Evolutionary conservation across 2,113 vertebrate species (phyloP), one percentile per base, ranked within the genome.

Genomic region (Diphyllodes magnificus): DNA sequence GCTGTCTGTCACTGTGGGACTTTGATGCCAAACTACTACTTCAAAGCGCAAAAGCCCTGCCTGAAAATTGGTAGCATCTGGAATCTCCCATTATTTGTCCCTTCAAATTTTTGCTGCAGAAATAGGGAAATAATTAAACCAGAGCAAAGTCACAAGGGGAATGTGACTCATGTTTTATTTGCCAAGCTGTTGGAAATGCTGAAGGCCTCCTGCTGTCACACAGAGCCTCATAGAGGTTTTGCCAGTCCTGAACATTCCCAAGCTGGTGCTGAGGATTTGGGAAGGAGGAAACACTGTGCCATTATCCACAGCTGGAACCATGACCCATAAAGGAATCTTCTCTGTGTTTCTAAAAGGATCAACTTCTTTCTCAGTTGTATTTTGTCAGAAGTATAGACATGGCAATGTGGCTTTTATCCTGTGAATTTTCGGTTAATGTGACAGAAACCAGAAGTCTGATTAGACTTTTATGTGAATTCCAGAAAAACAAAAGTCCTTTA

Each of bases 1-100:
- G 27, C 19, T 70, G 60, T 14, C 37, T 39, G 2, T n/a, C 0
- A 0, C 9, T 56, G 42, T n/a, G 23, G 35, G 35, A 42, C 9
- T 82, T 75, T 17, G 33, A 19, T 71, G 56, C 13, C 9, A 33
- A 35, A 7, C 15, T 64, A 7, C 15, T 64, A 27, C 70, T 79
- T 84, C 63, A 77, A 80, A 92, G 44, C 5, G 5, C 14, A 4
- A 56, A 85, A 88, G 18, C 2, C 15, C 8, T 37, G 19, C 13
- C 70, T 40, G 70, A 82, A 85, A 85, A 82, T 40, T 39, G 23
- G 13, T 27, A 61, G 33, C 20, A 66, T 57, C 75, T 40, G 39
- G 27, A 91, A 78, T 4, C 3, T 77, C 19, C 45, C 19, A 2
- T 80, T 75, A 53, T 80, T 68, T 70, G 35, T 33, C 76, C 42